Conservation (phyloP, 2,888 invertebrate species). For the Ennomos fuscantarius region DNA sequence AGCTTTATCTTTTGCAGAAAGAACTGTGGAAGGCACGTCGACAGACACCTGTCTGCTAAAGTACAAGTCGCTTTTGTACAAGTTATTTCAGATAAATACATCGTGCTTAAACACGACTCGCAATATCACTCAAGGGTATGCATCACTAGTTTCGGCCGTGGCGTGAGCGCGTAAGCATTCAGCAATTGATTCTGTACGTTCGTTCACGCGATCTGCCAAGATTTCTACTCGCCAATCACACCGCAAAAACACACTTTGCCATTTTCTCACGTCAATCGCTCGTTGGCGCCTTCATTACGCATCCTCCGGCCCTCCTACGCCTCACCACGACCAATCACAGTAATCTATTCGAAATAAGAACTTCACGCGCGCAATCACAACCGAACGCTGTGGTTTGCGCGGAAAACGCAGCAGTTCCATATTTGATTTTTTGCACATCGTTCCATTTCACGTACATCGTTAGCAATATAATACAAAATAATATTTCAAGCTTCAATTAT, state of each 20-base stretch:
- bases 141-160: constrained; percentile 53
- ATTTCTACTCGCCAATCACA: constrained; percentile 57
- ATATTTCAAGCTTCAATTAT: constrained; percentile 73
- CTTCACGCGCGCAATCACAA: constrained; percentile 63
- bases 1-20: not conserved
- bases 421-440: constrained; percentile 45
- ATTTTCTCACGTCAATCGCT: constrained; percentile 58
- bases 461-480: constrained; percentile 57
- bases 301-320: constrained; percentile 51
- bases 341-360: constrained; percentile 71
- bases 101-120: constrained; percentile 8
- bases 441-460: constrained; percentile 56
- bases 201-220: constrained; percentile 55
- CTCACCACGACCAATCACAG: constrained; percentile 65
- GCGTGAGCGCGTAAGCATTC: constrained; percentile 52
- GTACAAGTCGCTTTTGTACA: constrained; percentile 4
- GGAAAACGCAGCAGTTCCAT: constrained; percentile 53
- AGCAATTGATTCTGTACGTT: constrained; percentile 58
- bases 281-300: constrained; percentile 57
- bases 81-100: constrained; percentile 4
- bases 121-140: constrained; percentile 55
- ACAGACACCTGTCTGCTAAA: constrained; percentile 5
- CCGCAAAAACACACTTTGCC: constrained; percentile 58
- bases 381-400: constrained; percentile 54
- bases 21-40: constrained; percentile 12